These are phyloP conservation scores for Slavum lentiscoides DNA, from an alignment of 2,888 invertebrate species.

Conservation along the genomic window DNA sequence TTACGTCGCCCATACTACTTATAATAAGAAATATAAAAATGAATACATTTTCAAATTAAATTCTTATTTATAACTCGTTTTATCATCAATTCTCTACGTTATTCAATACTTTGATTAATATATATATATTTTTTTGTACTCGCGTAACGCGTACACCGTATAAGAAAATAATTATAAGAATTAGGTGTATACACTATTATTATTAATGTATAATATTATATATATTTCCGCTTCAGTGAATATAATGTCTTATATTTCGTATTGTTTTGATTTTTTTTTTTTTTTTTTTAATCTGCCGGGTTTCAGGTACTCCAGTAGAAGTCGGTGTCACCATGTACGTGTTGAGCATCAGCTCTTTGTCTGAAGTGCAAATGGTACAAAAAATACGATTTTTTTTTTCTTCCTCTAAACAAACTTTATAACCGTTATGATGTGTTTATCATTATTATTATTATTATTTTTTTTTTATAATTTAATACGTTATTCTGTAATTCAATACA, in stretches of 20 bases:
- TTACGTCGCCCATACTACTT: too few species aligned
- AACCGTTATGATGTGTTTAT: constrained; percentile 13
- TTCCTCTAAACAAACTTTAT: constrained; percentile 16
- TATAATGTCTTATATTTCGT: constrained; percentile 22
- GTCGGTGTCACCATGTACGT: constrained; percentile 67
- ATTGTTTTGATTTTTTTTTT: constrained; percentile 36
- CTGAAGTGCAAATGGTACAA: constrained; percentile 67
- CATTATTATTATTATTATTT: background rate
- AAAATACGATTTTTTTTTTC: constrained; percentile 10
- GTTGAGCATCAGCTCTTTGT: constrained; percentile 66
- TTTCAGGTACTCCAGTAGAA: constrained; percentile 64
- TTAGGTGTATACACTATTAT: background rate
- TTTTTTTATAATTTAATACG: constrained; percentile 15
- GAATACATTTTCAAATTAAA: too few species aligned
- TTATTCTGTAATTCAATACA: constrained; percentile 10
- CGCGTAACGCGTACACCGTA: too few species aligned
- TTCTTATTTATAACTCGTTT: too few species aligned
- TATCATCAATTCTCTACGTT: too few species aligned
- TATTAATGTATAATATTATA: background rate
- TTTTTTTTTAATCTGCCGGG: constrained; percentile 51
- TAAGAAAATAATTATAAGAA: too few species aligned
- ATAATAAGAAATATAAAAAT: too few species aligned
- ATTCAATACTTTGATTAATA: background rate
- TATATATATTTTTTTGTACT: background rate
- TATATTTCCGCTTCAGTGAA: constrained; percentile 12